Conservation (phyloP, 2,888 invertebrate species). For the Nemapogon koenigi region DNA sequence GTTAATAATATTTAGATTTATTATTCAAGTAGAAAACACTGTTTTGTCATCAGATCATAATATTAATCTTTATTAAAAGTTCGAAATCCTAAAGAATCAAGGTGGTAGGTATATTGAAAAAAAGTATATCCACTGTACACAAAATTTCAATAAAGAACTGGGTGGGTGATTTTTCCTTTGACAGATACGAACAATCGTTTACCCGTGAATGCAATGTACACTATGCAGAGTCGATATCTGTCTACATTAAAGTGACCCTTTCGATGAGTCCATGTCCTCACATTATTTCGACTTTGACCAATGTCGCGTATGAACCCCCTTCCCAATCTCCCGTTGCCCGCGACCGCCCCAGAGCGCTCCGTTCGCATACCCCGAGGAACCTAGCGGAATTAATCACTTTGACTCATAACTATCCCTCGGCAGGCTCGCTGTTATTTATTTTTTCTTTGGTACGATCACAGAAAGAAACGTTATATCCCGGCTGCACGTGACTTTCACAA, state of each 20-base stretch:
- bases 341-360: conserved; percentile 11
- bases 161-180: too few relatives aligned
- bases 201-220: conserved; percentile 25
- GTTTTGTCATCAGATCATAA: too few relatives aligned
- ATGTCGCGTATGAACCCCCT: conserved; percentile 28
- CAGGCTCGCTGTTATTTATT: conserved; percentile 22
- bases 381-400: conserved; percentile 34
- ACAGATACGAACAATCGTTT: conserved; percentile 22
- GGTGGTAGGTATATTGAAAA: too few relatives aligned
- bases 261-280: conserved; percentile 35
- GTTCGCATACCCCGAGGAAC: conserved; percentile 9
- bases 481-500: conserved; percentile 8
- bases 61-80: too few relatives aligned
- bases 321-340: conserved; percentile 10
- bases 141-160: too few relatives aligned
- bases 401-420: conserved; percentile 29
- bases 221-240: conserved; percentile 30
- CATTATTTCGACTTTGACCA: conserved; percentile 35
- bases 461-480: conserved; percentile 5
- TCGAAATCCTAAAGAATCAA: too few relatives aligned
- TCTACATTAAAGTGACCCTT: conserved; percentile 27
- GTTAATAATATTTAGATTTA: too few relatives aligned
- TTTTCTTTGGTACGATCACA: conserved; percentile 14
- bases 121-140: too few relatives aligned
- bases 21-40: too few relatives aligned